Evolutionary conservation across 2,113 vertebrate genomes (phyloP), one percentile per base, ranked within the genome.

Genomic region (Gadus chalcogrammus): DNA sequence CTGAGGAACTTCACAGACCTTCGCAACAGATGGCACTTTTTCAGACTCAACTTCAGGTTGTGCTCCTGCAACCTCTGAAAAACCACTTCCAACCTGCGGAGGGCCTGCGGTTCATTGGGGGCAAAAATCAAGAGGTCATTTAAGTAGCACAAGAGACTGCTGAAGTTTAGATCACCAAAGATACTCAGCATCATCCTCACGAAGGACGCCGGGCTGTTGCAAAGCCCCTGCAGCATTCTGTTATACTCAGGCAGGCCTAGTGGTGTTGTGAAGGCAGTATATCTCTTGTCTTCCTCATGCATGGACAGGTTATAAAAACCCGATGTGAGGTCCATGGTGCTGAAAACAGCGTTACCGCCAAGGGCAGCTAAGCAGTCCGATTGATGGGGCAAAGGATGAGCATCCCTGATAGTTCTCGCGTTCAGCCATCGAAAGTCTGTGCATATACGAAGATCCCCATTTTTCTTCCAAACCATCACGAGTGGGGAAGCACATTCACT

Each of bases 111-210:
- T 20, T 20, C 20, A 20, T 20, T 20, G 20, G 20, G 20, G 20
- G 20, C 20, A 20, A 20, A 20, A 20, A 20, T 20, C 20, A 20
- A 20, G 20, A 20, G 20, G 20, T 20, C 20, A 20, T 20, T 1
- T 20, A 20, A 20, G 20, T 20, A 20, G 20, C 20, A 20, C 20
- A 20, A 20, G 7, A 80, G 24, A 2, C 75, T 77, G 15, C 75
- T 77, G 17, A 77, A 77, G 18, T 71, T 77, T 28, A 74, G 66
- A 15, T 76, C 66, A 31, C 66, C 70, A 69, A 76, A 79, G 5
- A 79, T 55, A 15, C 53, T 65, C 17, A 79, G 5, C 56, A 72
- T 79, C 70, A 69, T 72, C 11, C 66, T 64, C 69, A 79, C 70
- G 22, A 79, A 79, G 11, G 66, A 64, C 20, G 67, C 71, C 8